Conservation (phyloP, 2,113 vertebrate genomes). For the Chunga burmeisteri region DNA sequence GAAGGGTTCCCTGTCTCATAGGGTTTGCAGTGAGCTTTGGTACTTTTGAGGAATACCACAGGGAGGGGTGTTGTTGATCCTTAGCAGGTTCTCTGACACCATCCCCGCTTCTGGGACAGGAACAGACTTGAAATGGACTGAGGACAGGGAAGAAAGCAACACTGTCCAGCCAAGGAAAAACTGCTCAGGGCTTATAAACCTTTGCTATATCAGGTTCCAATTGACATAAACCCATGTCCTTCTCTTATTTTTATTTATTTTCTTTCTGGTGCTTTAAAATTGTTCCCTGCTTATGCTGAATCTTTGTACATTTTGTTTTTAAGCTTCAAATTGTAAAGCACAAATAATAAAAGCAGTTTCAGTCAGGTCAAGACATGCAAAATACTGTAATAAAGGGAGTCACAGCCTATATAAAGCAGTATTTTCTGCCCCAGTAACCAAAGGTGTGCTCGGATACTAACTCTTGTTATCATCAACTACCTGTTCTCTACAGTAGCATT, state of each 20-base stretch:
- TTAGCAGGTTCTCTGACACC: neutral
- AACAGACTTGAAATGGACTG: neutral
- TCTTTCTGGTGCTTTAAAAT: neutral
- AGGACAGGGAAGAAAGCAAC: neutral
- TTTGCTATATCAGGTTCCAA: neutral
- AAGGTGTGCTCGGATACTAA: neutral
- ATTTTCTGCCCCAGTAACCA: neutral
- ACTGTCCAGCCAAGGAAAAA: neutral
- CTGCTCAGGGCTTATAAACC: neutral
- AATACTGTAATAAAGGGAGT: neutral
- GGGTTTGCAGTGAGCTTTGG: neutral
- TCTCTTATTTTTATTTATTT: neutral
- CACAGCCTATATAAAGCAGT: neutral
- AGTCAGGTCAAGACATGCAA: neutral
- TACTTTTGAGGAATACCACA: neutral
- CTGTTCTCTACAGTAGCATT: neutral
- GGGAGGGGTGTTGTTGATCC: neutral
- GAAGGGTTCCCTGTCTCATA: neutral
- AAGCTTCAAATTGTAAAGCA: neutral
- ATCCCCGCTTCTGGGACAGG: neutral
- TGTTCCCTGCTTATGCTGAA: neutral
- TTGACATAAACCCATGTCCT: neutral
- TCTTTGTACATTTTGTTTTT: neutral
- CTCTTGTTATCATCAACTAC: neutral
- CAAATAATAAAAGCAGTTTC: neutral